Base-by-base conservation (phyloP, 2,797 vertebrate genomes). In the Carapus acus region DNA sequence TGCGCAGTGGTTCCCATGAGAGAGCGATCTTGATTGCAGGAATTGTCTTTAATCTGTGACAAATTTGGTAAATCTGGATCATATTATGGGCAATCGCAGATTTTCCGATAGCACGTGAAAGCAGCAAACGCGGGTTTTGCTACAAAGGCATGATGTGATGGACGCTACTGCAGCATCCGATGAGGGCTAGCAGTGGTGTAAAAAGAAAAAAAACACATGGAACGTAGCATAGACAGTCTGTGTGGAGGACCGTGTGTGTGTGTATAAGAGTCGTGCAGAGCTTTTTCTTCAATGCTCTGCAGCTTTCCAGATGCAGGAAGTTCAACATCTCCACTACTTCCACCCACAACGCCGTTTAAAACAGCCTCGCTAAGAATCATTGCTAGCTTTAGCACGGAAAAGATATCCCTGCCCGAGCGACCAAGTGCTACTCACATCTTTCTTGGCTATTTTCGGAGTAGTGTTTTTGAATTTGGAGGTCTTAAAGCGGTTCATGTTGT, bases 401-500 rank as follows among this genome's bases (percentile, higher is more conserved):
- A 29, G 9, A n/a, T 20, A 17, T 21, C 31, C 39, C 12, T 6
- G 21, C 15, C 1, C 17, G 31, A 6, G 20, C 21, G 22, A 38
- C 47, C n/a, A 19, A 16, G 9, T 23, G 36, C 43, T 80, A 84
- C 92, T 91, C 79, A 97, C 95, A 81, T 94, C 91, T 76, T 90
- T 93, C 78, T 90, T 92, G 64, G 90, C 71, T 49, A 89, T 84
- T 80, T 89, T 90, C 53, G 90, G 90, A 63, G 90, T 92, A 50
- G 87, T 91, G 79, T 97, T 93, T 81, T 94, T 94, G 79, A 88
- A 95, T 81, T 94, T 96, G 54, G 94, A 97, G 39, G 85, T 90
- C 86, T 83, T 94, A 81, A 97, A 98, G 40, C 94, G 94, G 73
- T 90, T 94, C 94, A 98, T 97, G 54, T 43, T 87, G 69, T 76